Percentiles rank a stretch among this genome's conserved stretches.
Conservation (phyloP, 1,140 invertebrate species). For the Brachystomella parvula region DNA sequence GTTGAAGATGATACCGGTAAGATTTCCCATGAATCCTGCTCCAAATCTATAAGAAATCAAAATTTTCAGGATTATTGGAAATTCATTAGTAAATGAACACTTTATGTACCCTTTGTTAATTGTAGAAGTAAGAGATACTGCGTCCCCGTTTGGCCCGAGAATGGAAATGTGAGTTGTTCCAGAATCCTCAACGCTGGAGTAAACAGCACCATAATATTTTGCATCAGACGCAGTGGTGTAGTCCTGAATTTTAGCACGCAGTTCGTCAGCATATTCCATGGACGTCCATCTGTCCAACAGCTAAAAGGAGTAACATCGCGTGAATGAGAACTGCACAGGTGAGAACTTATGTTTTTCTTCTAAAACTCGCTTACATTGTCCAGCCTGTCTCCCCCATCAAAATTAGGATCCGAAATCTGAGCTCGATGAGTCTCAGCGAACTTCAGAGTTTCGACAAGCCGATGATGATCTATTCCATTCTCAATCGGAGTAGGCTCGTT, state of each 20-base stretch:
- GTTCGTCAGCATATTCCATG: slow-evolving; percentile 52
- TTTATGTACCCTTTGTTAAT: slow-evolving; percentile 72
- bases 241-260: slow-evolving; percentile 60
- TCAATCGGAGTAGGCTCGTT: slow-evolving; percentile 10
- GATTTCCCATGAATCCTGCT: slow-evolving; percentile 60
- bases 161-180: slow-evolving; percentile 89
- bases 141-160: slow-evolving; percentile 77
- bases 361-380: background rate
- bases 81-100: too few species aligned
- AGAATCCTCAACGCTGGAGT: slow-evolving; percentile 54
- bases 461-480: slow-evolving; percentile 48
- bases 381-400: slow-evolving; percentile 47
- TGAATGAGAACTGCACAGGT: background rate
- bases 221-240: slow-evolving; percentile 58
- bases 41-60: slow-evolving; percentile 59
- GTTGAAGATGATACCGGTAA: slow-evolving; percentile 87
- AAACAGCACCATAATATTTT: slow-evolving; percentile 58
- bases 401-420: slow-evolving; percentile 74
- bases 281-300: slow-evolving; percentile 57
- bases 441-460: slow-evolving; percentile 84
- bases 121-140: slow-evolving; percentile 84
- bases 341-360: background rate
- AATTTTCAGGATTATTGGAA: too few species aligned
- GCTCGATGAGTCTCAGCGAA: slow-evolving; percentile 77
- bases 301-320: slow-evolving; percentile 46